phyloP scores from a whole-genome alignment of 2,113 vertebrate genomes.

The Eubucco bourcierii region DNA sequence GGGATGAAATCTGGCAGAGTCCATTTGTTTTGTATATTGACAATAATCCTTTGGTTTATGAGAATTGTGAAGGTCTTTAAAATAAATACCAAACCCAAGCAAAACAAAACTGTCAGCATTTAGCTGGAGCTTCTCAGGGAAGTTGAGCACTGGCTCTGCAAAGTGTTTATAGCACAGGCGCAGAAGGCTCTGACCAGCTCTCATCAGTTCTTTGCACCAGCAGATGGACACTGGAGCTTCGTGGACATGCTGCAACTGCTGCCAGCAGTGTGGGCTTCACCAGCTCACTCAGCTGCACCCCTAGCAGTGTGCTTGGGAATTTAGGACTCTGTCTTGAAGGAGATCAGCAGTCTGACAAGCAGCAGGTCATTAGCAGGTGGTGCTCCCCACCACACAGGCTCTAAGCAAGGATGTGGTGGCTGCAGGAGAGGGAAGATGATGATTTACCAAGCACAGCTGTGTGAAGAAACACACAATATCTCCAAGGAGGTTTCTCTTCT shows the following conservation, averaged over 20 bases:
- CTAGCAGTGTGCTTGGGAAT: background rate
- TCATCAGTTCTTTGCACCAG: background rate
- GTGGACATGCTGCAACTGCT: accelerated
- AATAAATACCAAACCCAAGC: background rate
- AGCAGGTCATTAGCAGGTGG: background rate
- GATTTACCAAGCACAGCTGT: background rate
- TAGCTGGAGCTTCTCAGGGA: background rate
- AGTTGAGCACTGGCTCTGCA: background rate
- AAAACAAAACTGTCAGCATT: background rate
- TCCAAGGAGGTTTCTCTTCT: background rate
- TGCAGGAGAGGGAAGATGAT: background rate
- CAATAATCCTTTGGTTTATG: background rate
- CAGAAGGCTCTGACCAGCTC: background rate
- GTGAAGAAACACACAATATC: background rate
- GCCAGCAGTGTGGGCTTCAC: background rate
- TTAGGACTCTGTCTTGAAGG: background rate
- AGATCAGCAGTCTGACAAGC: background rate
- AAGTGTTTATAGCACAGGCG: background rate
- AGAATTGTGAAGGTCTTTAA: background rate
- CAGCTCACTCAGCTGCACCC: background rate
- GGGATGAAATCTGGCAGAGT: background rate
- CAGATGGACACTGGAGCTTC: background rate
- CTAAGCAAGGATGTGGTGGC: background rate
- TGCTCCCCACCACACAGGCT: accelerated
- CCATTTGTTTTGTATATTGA: background rate